These are phyloP conservation scores for Peromyscus californicus DNA, from an alignment of 2,113 vertebrate genomes.

Conservation along the genomic window DNA sequence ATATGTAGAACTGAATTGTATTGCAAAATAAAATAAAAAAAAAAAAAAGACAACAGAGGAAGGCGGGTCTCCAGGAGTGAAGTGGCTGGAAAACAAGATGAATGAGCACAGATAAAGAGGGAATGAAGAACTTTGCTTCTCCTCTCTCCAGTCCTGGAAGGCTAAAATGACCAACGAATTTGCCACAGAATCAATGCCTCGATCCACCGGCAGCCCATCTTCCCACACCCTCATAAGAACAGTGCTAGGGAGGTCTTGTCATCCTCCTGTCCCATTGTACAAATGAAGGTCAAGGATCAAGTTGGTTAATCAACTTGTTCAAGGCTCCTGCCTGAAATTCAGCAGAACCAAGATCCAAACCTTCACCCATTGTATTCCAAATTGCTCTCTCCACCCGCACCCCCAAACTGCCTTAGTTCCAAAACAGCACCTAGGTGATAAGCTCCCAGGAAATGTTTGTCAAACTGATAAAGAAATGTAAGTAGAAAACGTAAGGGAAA, in stretches of 20 bases:
- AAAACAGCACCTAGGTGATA: background rate
- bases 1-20: no score
- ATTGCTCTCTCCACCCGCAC: background rate
- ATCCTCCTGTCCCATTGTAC: background rate
- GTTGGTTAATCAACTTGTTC: background rate
- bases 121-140: background rate
- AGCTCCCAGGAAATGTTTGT: slow-evolving; percentile 32
- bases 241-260: background rate
- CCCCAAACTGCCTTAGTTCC: background rate
- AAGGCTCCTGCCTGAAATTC: background rate
- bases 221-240: background rate
- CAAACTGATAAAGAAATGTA: slow-evolving; percentile 2
- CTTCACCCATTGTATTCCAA: background rate
- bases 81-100: background rate
- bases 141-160: background rate
- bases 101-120: background rate
- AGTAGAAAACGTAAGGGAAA: background rate
- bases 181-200: background rate
- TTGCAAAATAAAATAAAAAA: no score
- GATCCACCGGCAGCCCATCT: background rate
- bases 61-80: background rate
- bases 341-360: background rate
- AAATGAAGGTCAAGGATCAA: background rate
- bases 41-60: background rate
- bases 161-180: background rate